Evolutionary conservation across 2,113 vertebrate species (phyloP), one percentile per base, ranked within the genome.

Genomic region (Lophochroa leadbeateri): DNA sequence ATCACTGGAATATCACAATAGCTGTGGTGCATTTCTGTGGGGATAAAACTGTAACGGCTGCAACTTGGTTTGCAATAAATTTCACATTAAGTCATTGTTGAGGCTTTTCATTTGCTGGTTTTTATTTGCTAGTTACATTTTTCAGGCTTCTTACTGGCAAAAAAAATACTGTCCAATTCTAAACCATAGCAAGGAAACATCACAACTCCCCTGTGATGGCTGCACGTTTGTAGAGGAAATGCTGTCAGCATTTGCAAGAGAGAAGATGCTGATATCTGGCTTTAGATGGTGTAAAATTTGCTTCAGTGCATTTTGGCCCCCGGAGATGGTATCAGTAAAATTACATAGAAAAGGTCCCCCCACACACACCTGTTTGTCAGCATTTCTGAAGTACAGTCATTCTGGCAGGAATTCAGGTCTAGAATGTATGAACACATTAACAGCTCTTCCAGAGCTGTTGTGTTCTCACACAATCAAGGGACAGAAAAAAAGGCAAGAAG

Each of bases 351-450:
- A 44, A 89, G 64, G 15, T 31, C 3, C 13, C 24, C 52, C 2
- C 2, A 0, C 25, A 0, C 24, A 8, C 52, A 83, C 71, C 76
- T 81, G 82, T 84, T 94, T 43, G 83, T 94, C 92, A 61, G 78
- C 90, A 61, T 87, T 89, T 94, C 41, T 33, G 13, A 96, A 90
- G 86, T 85, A 68, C 57, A 68, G 70, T 93, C 83, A 57, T 75
- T 89, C 88, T 29, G 39, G 77, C 92, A 82, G 63, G 83, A 90
- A 55, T 88, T 95, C 96, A 97, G 72, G 86, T 95, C 92, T 92
- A 58, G 78, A 92, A 67, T 50, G 60, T 64, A 64, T 29, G 72
- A 94, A 77, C 63, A 75, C 79, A 86, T 96, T 95, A 95, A 78
- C 95, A 91, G 93, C 87, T 97, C 83, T 76, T 80, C 82, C 72